These are phyloP conservation scores for Prenolepis imparis DNA, from an alignment of 2,888 invertebrate genomes.

Conservation along the genomic window DNA sequence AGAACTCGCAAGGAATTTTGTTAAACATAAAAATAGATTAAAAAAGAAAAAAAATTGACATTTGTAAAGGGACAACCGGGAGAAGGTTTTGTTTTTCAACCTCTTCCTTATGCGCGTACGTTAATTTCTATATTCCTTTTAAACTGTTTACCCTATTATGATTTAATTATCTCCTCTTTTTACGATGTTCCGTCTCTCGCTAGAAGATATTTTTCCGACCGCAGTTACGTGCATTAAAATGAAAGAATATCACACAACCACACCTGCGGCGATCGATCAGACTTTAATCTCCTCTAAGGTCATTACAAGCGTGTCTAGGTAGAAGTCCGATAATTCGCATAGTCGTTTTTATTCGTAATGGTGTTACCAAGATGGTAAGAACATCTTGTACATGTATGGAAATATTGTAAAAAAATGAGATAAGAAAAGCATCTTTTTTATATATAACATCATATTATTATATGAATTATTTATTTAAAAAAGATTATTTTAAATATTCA, in stretches of 20 bases:
- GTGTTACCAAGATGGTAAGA: conserved; percentile 16
- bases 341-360: conserved; percentile 34
- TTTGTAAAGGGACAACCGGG: not conserved
- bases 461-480: not conserved
- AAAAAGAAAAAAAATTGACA: not conserved
- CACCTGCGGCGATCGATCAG: conserved; percentile 63
- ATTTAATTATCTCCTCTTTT: conserved; percentile 1
- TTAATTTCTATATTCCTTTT: not conserved
- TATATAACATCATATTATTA: no score
- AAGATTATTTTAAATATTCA: not conserved
- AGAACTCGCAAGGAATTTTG: not conserved
- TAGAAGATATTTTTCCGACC: conserved; percentile 1
- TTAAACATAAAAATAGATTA: not conserved
- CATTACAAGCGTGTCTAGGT: conserved; percentile 59
- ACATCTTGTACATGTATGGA: not conserved
- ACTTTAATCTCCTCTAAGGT: conserved; percentile 69
- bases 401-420: not conserved
- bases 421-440: not conserved
- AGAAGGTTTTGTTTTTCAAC: not conserved
- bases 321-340: conserved; percentile 7
- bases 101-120: no score
- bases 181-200: not conserved
- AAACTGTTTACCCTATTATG: not conserved
- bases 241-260: conserved; percentile 43
- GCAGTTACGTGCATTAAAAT: not conserved